These are phyloP conservation scores for Andrena cerasifolii DNA, from an alignment of 1,140 invertebrate genomes.

Conservation along the genomic window DNA sequence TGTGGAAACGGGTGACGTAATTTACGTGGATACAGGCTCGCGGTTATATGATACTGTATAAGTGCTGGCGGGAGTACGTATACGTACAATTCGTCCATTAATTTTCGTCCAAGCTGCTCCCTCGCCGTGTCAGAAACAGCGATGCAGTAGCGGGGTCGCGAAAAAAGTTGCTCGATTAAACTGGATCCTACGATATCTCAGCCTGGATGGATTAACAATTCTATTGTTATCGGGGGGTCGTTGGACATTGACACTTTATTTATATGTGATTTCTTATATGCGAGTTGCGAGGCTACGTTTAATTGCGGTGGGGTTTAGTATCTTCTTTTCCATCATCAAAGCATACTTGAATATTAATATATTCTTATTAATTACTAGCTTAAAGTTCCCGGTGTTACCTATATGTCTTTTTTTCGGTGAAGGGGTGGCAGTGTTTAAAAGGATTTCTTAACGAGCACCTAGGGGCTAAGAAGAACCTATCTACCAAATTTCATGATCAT, in stretches of 20 bases:
- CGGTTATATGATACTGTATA: conserved; percentile 60
- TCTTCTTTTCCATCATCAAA: too few relatives aligned
- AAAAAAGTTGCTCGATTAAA: conserved; percentile 71
- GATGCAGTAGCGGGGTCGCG: conserved; percentile 58
- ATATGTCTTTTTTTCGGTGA: too few relatives aligned
- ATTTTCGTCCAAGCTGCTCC: conserved; percentile 67
- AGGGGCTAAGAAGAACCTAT: too few relatives aligned
- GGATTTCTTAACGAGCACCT: too few relatives aligned
- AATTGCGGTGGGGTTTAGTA: too few relatives aligned
- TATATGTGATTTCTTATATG: too few relatives aligned
- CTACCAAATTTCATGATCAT: too few relatives aligned
- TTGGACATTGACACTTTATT: conserved; percentile 18
- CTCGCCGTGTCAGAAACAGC: conserved; percentile 63
- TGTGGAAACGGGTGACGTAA: conserved; percentile 61
- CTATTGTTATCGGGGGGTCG: conserved; percentile 34
- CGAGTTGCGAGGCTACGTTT: too few relatives aligned
- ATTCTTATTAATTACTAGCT: too few relatives aligned
- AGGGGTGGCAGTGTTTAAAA: too few relatives aligned
- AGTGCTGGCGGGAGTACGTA: conserved; percentile 52
- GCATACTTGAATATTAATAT: too few relatives aligned
- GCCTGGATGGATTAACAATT: conserved; percentile 44
- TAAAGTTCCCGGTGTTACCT: too few relatives aligned
- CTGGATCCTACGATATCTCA: conserved; percentile 41
- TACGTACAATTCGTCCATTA: conserved; percentile 65
- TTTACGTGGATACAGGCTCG: conserved; percentile 63